Conservation (phyloP, 2,888 invertebrate species). For the Tridacna gigas region DNA sequence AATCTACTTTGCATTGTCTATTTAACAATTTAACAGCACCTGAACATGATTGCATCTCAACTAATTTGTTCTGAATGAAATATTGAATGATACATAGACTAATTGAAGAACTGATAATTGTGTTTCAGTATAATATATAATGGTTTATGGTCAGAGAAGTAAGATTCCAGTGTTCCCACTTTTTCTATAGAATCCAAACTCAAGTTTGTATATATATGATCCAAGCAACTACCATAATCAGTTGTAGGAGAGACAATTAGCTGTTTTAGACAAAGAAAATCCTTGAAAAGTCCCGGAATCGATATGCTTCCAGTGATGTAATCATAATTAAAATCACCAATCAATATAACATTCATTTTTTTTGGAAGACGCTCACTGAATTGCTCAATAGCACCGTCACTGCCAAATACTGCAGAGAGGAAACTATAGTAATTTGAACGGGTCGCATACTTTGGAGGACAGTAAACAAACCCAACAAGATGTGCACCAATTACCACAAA, state of each 20-base stretch:
- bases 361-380: conserved; percentile 6
- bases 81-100: no score
- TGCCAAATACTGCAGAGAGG: background rate
- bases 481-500: background rate
- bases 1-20: no score
- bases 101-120: no score
- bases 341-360: background rate
- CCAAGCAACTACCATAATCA: conserved; percentile 44
- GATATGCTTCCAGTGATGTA: background rate
- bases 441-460: conserved; percentile 26
- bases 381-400: background rate
- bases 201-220: conserved; percentile 48
- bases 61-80: no score
- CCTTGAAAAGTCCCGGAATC: background rate
- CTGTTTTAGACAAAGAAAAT: conserved; percentile 14
- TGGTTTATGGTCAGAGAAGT: conserved; percentile 55
- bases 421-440: background rate
- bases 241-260: conserved; percentile 29
- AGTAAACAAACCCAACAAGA: conserved; percentile 30
- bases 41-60: no score
- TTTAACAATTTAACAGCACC: no score
- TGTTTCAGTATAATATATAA: conserved; percentile 22
- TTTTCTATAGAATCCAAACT: background rate
- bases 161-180: conserved; percentile 41
- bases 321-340: conserved; percentile 38